Conservation (phyloP, 2,888 invertebrate species). For the Drosophila anceps region DNA sequence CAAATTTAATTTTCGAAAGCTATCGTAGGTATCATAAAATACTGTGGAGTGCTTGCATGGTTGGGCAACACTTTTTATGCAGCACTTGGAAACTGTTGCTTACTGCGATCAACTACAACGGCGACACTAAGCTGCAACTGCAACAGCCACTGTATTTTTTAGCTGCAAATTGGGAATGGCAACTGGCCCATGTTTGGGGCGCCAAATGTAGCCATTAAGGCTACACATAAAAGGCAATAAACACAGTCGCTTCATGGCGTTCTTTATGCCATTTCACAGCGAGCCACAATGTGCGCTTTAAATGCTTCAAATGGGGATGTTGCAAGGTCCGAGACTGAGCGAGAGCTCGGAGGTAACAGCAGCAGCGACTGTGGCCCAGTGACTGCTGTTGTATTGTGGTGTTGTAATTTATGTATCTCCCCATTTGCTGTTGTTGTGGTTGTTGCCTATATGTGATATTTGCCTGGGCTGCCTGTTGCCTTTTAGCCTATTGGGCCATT, state of each 20-base stretch:
- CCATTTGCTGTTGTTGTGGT: conserved; percentile 11
- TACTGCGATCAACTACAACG: conserved; percentile 31
- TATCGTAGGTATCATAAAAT: background rate
- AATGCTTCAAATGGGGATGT: conserved; percentile 46
- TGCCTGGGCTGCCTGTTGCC: conserved; percentile 33
- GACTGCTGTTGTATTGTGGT: conserved; percentile 27
- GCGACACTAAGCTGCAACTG: conserved; percentile 1
- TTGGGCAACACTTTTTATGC: conserved; percentile 9
- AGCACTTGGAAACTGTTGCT: conserved; percentile 39
- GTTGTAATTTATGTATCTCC: conserved; percentile 58
- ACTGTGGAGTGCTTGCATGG: background rate
- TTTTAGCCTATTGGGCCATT: conserved; percentile 23
- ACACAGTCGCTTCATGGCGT: conserved; percentile 57
- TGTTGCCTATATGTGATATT: conserved; percentile 40
- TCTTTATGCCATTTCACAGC: conserved; percentile 68
- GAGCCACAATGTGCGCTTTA: conserved; percentile 57
- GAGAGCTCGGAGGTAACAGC: background rate
- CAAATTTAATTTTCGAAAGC: background rate
- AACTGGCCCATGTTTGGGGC: conserved; percentile 8
- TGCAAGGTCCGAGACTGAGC: background rate
- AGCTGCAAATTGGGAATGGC: conserved; percentile 32
- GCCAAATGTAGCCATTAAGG: conserved; percentile 69
- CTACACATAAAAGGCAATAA: conserved; percentile 75
- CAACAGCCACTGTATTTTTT: conserved; percentile 37
- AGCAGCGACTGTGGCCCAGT: background rate